Percentiles rank a stretch among this genome's conserved stretches.
phyloP scores from a whole-genome alignment of 1,140 invertebrate species.

The Adelges cooleyi region DNA sequence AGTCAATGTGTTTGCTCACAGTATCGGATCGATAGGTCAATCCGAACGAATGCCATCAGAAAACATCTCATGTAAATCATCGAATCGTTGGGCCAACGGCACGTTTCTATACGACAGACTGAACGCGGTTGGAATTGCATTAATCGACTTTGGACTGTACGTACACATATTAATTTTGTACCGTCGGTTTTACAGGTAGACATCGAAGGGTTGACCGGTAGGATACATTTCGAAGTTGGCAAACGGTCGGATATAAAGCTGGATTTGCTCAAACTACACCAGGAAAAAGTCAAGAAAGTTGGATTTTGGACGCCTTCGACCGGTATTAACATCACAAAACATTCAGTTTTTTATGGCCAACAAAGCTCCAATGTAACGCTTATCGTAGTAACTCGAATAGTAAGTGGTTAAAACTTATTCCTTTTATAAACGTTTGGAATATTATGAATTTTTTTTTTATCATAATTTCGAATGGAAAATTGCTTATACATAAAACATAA shows the following conservation, averaged over 20 bases:
- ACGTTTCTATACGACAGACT: constrained; percentile 93
- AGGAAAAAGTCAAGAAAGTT: constrained; percentile 62
- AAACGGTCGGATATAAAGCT: constrained; percentile 70
- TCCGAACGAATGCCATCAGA: constrained; percentile 46
- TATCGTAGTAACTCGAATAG: constrained; percentile 76
- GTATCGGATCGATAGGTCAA: constrained; percentile 46
- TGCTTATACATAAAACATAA: no score
- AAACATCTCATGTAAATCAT: constrained; percentile 79
- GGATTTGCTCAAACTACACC: constrained; percentile 70
- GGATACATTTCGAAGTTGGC: constrained; percentile 74
- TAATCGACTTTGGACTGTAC: background rate
- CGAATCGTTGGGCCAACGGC: constrained; percentile 62
- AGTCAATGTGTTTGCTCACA: constrained; percentile 74
- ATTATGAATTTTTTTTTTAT: no score
- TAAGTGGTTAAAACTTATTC: no score
- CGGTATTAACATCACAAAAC: constrained; percentile 71
- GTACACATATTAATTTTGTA: background rate
- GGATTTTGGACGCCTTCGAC: constrained; percentile 64
- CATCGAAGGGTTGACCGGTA: constrained; percentile 74
- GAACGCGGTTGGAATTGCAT: constrained; percentile 68
- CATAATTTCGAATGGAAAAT: no score
- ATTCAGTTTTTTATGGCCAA: constrained; percentile 72
- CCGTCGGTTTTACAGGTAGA: constrained; percentile 47
- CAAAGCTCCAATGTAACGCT: constrained; percentile 76
- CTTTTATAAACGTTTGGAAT: no score